Base-by-base conservation (phyloP, 2,113 vertebrate species). In the Leucopsar rothschildi region DNA sequence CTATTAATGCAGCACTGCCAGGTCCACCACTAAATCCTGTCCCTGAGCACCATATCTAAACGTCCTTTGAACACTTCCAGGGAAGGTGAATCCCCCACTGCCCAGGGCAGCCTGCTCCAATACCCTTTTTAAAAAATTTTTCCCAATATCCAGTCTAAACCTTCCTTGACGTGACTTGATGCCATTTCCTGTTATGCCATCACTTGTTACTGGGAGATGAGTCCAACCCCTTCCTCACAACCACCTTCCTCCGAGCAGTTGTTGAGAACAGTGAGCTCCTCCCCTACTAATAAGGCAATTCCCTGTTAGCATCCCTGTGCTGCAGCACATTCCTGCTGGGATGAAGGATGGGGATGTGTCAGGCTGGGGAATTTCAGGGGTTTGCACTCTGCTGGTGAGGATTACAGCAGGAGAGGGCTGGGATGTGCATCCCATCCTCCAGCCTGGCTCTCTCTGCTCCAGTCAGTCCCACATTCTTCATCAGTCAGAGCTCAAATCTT, bases 351-450 rank as follows among this genome's bases (percentile, higher is more conserved):
- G 45, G 17, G 45, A 29, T 28, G 64, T 56, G 75, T 60, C 21
- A 19, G 37, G 29, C 19, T 29, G 55, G 53, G 47, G 24, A 55
- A 24, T 35, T 49, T 21, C 15, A n/a, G 79, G 61, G 44, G 22
- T 75, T 64, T 64, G 66, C 61, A 7, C 70, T 28, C 33, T 10
- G 2, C 49, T 37, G 71, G 5, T 21, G 75, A 64, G 37, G 55
- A 31, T 1, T n/a, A 19, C 42, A 70, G 35, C 56, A 14, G 76
- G 60, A 65, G 15, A 1, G 3, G 47, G 50, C 45, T 61, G 59
- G 22, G 45, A 49, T 5, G 0, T 5, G 39, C 47, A 44, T 7
- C 16, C 7, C 1, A 0, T n/a, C 59, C 61, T 60, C n/a, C 40
- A 45, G 13, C 45, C 72, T 5, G 2, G 24, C 64, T 69, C 59